Evolutionary conservation across 1,140 invertebrate genomes (phyloP), one percentile per base, ranked within the genome.

Genomic region (Caerostris extrusa): DNA sequence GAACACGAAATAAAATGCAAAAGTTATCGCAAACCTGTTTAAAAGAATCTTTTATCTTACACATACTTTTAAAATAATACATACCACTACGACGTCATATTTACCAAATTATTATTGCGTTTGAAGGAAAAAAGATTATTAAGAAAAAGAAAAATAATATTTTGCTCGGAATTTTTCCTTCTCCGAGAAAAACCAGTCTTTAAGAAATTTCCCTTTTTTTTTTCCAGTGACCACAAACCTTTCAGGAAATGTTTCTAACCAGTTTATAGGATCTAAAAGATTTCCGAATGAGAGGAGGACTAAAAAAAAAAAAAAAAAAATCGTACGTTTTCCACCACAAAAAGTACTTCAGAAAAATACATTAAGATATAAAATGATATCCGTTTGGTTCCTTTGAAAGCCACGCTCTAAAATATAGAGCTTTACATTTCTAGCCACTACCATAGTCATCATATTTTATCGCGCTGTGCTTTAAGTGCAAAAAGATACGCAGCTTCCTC

Each of bases 381-480:
- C 55, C 12, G 58, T 77, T 8, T 17, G 71, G 17, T 83, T 57
- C 58, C 64, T 91, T 64, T 34, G 34, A 55, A 90, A 71, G 71
- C 14, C 10, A 58, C 56, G 34, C 12, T 19, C 60, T 56, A 61
- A 91, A 91, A 81, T 91, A 91, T 91, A 69, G 90, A 85, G 77
- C 90, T 83, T 91, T 91, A 91, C 81, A 91, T 83, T 91, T 83
- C 90, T n/a, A 53, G 19, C 58, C 77, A 64, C 90, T 53, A n/a
- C 58, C 34, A 83, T 50, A 61, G 10, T 60, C 67, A 81, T 91
- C 90, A 91, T 91, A 91, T 91, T 91, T 91, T 91, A 91, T 91
- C 90, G 90, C 77, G 12, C 17, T 17, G 60, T 69, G 12, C 71
- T 64, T 56, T 64, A 64, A 91, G 90, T 10, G 83, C 34, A 91